Base-by-base conservation (phyloP, 2,113 vertebrate species). In the Dendropsophus ebraccatus region DNA sequence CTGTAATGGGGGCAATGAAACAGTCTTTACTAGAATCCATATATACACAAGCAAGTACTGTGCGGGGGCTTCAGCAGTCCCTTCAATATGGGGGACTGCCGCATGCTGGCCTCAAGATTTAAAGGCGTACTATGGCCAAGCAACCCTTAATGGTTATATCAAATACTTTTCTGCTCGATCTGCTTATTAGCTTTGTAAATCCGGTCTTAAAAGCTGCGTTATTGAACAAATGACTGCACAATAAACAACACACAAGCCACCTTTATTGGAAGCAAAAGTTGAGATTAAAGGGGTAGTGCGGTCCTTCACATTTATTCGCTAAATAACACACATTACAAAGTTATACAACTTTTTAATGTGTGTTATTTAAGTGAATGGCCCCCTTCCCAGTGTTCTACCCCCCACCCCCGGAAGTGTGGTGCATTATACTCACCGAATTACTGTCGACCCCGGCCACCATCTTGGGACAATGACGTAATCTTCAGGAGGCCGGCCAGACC, bases 201-300 rank as follows among this genome's bases (percentile, higher is more conserved):
- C 73, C 7, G 45, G n/a, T 41, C 41, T 75, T 65, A 84, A 47
- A 72, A 45, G 25, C 14, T 17, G 28, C 30, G 37, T 25, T 76
- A 60, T 75, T 54, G 54, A 65, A 84, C 56, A 76, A 84, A 77
- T 62, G 54, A 60, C 11, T 65, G 37, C 56, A 32, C 23, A 76
- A 7, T 50, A 49, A 65, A 50, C 72, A 84, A 41, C n/a, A 50
- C 56, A 67, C 54, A 32, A 17, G 2, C 30, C 4, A 25, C 56
- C n/a, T 75, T 74, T 60, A 75, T 49, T 49, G 56, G 41, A 84
- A 49, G n/a, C 17, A 19, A 74, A 58, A 75, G 9, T 47, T n/a
- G 49, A 56, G 72, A 75, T 76, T 84, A n/a, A n/a, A n/a, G n/a
- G n/a, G n/a, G n/a, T n/a, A n/a, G n/a, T n/a, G n/a, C n/a, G n/a